A percentile compares a stretch with the other conserved stretches of the same genome.
phyloP scores from a whole-genome alignment of 2,113 vertebrate species.

The Climacteris rufus region DNA sequence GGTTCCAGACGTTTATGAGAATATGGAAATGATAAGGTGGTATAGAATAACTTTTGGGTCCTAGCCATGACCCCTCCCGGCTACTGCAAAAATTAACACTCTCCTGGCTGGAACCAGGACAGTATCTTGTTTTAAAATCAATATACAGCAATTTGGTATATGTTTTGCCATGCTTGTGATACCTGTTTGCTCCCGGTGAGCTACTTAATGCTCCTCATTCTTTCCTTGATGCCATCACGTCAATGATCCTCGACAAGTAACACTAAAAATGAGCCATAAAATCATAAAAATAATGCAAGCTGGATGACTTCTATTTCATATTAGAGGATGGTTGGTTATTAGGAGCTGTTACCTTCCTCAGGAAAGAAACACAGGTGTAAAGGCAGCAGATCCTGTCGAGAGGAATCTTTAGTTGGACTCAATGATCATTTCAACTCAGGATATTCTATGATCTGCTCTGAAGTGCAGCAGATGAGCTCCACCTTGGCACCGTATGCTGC shows the following conservation, averaged over 20 bases:
- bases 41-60: neutral
- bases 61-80: neutral
- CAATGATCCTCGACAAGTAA: neutral
- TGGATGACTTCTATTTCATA: neutral
- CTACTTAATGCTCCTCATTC: neutral
- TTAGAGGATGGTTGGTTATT: neutral
- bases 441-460: neutral
- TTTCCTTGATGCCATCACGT: neutral
- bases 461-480: neutral
- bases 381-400: neutral
- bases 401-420: neutral
- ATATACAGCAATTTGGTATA: neutral
- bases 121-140: neutral
- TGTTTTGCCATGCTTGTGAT: neutral
- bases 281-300: neutral
- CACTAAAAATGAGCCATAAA: neutral
- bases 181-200: neutral
- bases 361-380: neutral
- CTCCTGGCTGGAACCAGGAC: neutral
- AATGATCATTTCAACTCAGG: neutral
- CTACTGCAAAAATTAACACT: neutral
- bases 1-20: neutral
- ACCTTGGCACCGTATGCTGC: neutral
- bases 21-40: rapidly evolving
- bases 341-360: neutral